Conservation (phyloP, 1,140 invertebrate species). For the Drosophila yakuba region DNA sequence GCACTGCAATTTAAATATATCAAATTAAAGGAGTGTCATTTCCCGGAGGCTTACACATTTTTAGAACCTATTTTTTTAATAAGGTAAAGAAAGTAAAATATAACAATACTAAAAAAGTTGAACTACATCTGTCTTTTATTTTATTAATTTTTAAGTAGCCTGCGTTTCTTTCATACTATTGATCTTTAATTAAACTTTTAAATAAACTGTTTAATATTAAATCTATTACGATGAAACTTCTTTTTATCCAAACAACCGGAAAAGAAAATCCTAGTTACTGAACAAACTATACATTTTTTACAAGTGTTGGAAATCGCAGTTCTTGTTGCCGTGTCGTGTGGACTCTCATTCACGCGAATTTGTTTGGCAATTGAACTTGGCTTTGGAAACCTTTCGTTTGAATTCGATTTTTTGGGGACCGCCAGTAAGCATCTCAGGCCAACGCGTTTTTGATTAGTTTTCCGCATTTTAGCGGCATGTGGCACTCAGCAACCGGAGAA, state of each 20-base stretch:
- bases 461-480: constrained; percentile 80
- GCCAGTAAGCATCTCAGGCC: constrained; percentile 43
- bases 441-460: constrained; percentile 84
- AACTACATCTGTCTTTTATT: no score
- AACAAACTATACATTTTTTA: not conserved
- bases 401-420: constrained; percentile 62
- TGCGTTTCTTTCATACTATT: no score
- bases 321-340: constrained; percentile 38
- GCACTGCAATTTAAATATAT: constrained; percentile 5
- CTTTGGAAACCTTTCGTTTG: constrained; percentile 77
- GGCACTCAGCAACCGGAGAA: constrained; percentile 46
- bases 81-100: no score
- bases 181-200: no score
- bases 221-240: no score
- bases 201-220: no score
- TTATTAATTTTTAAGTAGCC: no score
- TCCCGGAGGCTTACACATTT: no score
- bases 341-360: constrained; percentile 78
- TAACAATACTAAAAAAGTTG: no score
- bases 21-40: not conserved
- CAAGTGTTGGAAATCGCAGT: constrained; percentile 12
- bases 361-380: constrained; percentile 84
- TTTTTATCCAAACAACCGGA: no score
- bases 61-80: no score
- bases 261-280: no score